Base-by-base conservation (phyloP, 2,888 invertebrate genomes). In the Notodonta dromedarius region DNA sequence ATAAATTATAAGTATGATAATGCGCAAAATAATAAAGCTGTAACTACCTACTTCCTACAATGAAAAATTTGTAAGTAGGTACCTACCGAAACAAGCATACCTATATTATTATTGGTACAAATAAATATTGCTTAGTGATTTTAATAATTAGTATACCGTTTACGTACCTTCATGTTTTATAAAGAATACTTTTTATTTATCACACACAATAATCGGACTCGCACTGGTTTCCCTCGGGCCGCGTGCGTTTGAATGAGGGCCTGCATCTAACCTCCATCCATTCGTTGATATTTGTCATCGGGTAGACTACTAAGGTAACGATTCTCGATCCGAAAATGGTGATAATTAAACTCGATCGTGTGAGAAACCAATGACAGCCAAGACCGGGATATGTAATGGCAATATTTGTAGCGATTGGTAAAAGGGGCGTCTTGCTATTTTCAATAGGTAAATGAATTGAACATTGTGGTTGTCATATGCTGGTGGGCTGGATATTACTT, bases 201-300 rank as follows among this genome's bases (percentile, higher is more conserved):
- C 71, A 73, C 71, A 62, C 52, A 56, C 72, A 74, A 69, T 52
- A 16, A 65, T 52, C 58, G 54, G 58, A 66, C 65, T 65, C 59
- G 62, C 69, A 71, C 74, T 62, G 63, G 67, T 56, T 71, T 58
- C 67, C 59, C 69, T 62, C 63, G 16, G 68, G 16, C 66, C 64
- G 71, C 63, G 70, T 62, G 60, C 70, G 64, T 59, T 73, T 71
- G 73, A 76, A 74, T 76, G 76, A 74, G 63, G 64, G 67, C 59
- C 62, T 52, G 32, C 52, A 52, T 63, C 58, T 74, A 75, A 72
- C 66, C n/a, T n/a, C n/a, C 70, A 65, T 59, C 58, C 61, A 57
- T 64, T 66, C 64, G 57, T 32, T 61, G 52, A 51, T 51, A 51
- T 51, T 6, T 51, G 51, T 51, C 51, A 51, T 24, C 51, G 51